Evolutionary conservation across 1,140 invertebrate species (phyloP), one percentile per base, ranked within the genome.

Genomic region (Drosophila ogumai): DNA sequence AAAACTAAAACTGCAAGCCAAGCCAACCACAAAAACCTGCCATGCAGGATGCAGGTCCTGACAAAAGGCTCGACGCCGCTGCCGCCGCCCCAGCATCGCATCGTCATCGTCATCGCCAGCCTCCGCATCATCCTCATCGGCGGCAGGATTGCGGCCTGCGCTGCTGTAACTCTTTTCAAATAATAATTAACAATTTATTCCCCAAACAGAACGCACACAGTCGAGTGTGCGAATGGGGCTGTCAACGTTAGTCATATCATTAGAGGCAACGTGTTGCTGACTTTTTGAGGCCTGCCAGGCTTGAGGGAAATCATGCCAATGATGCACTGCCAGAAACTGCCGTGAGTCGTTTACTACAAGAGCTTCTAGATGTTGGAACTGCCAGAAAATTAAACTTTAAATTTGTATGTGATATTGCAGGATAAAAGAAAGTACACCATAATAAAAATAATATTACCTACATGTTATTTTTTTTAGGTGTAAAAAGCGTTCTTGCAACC

Each of bases 171-270:
- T 90, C 85, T 90, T 90, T 90, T 90, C 85, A 90, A 90, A 90
- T 90, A 90, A 90, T 90, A 90, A 90, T 90, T 90, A 90, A 90
- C 85, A 90, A 90, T 90, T 90, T 90, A 90, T 90, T 90, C 85
- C 85, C 85, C 85, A 90, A 90, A 90, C 81, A 90, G 69, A 68
- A 67, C 67, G 49, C 43, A 31, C 49, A 78, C 58, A 79, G 55
- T 44, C 43, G 47, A 76, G 55, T 76, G 54, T 76, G 73, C 74
- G 85, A 88, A 87, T 79, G 75, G 79, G 65, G 77, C 85, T 90
- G 85, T 81, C 81, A 85, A 73, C 85, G 84, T 84, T 87, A 90
- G 85, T 90, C 86, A 90, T 90, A 90, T 90, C 75, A 90, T 90
- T 90, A 90, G 81, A 90, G 85, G 85, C 85, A 90, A 88, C 85